Base-by-base conservation (phyloP, 2,888 invertebrate species). In the Lypha dubia region DNA sequence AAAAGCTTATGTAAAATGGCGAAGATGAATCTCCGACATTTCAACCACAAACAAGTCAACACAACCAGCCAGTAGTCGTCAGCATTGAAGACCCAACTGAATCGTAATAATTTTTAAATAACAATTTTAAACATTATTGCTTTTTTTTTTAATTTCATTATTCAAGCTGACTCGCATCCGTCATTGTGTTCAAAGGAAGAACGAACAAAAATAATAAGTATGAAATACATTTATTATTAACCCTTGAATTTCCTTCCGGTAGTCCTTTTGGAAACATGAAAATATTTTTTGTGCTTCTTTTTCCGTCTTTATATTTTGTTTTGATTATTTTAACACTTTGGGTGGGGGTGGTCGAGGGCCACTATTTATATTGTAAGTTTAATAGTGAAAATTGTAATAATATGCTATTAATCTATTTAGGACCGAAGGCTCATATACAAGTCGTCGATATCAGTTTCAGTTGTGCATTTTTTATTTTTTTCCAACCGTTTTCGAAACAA, bases 121-220 rank as follows among this genome's bases (percentile, higher is more conserved):
- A 58, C 32, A 74, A 51, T 74, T 74, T 35, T n/a, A 38, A 62
- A 15, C 41, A 53, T 65, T 65, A 56, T 75, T 65, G 35, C 28
- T 15, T 74, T 63, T 20, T 15, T 74, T 63, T 41, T 49, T 41
- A n/a, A 20, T 32, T 49, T 32, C 32, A 67, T 53, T 53, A 35
- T 35, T 67, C 3, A 49, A 49, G 20, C 13, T 65, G 32, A 22
- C 28, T 41, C 24, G 24, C 49, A 28, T 41, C 24, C 51, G 56
- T 75, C 75, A 56, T 35, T 56, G 53, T n/a, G 32, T 20, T n/a
- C 20, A 17, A 15, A 74, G 44, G 22, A 53, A 44, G 11, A 20
- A 53, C n/a, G 11, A 20, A 53, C n/a, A 32, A 24, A 60, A 73
- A 38, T n/a, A 44, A 49, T n/a, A 60, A 73, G 28, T 20, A 56